Percentiles rank a stretch among this genome's conserved stretches.
These are phyloP conservation scores for Drosophila fulvimacula DNA, from an alignment of 2,888 invertebrate species.

Conservation along the genomic window DNA sequence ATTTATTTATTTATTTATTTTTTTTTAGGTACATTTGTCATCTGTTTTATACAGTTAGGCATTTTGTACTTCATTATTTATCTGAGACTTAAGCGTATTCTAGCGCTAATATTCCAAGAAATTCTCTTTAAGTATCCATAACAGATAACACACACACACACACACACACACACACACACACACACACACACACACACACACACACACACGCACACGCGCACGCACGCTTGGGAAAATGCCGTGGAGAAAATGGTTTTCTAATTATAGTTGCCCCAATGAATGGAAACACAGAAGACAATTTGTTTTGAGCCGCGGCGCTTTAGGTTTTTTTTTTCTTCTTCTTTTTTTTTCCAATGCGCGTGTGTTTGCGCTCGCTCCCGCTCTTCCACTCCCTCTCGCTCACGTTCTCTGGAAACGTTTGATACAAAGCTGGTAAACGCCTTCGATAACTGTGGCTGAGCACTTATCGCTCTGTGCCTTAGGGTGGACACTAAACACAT, in stretches of 20 bases:
- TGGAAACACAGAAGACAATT: constrained; percentile 53
- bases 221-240: constrained; percentile 36
- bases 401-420: constrained; percentile 24
- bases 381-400: background rate
- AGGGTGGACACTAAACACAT: constrained; percentile 19
- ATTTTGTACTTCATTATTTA: background rate
- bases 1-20: too few species aligned
- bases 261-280: constrained; percentile 61
- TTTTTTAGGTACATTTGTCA: too few species aligned
- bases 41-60: background rate
- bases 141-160: constrained; percentile 30
- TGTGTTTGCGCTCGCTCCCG: background rate
- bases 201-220: too few species aligned
- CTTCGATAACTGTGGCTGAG: constrained; percentile 39
- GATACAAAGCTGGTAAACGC: constrained; percentile 48
- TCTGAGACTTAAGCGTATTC: background rate
- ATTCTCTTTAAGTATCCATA: constrained; percentile 36
- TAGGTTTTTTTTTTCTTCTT: constrained; percentile 2
- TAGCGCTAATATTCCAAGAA: constrained; percentile 26
- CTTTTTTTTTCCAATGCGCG: background rate
- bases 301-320: constrained; percentile 40
- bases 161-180: background rate
- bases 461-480: constrained; percentile 27
- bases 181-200: constrained; percentile 8
- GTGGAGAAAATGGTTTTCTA: constrained; percentile 51